Evolutionary conservation across 2,113 vertebrate species (phyloP), one percentile per base, ranked within the genome.

Genomic region (Panthera uncia): DNA sequence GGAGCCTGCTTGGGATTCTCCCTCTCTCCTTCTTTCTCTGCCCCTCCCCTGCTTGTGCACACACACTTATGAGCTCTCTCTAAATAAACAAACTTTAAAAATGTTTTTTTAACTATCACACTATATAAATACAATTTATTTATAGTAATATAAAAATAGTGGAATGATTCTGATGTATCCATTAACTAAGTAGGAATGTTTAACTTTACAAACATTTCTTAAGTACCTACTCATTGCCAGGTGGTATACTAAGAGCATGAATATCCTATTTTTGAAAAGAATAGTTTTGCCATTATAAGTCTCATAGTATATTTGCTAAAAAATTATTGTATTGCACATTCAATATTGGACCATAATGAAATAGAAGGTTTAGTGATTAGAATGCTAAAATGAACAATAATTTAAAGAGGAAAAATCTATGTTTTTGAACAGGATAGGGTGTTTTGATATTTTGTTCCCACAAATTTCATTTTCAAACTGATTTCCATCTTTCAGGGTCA

Each of bases 281-380:
- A 71, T 15, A 29, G 0, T 29, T 76, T 21, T 45, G 0, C 68
- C 29, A 11, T 13, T 61, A n/a, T 0, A 63, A 8, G 52, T 6
- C 13, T 45, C 19, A 80, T 36, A 27, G 1, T 5, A n/a, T 66
- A 33, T 61, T 71, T 63, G 4, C n/a, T 96, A 31, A 86, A 12
- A 85, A 89, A 82, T 12, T 41, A 15, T 66, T 91, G 13, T 33
- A 38, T 36, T 68, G 86, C 3, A 80, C 55, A 80, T 10, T 68
- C 18, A 38, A 0, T 13, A 25, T 52, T n/a, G 57, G 3, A n/a
- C 36, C 13, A 57, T 14, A 8, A 38, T 36, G 15, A 57, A 78
- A 78, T 52, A 21, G 5, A 13, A 78, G 36, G 1, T 33, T 71
- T 71, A 90, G 52, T 83, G 19, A 82, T 9, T 33, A 66, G n/a